Conservation (phyloP, 2,797 vertebrate genomes). For the Clamator glandarius region DNA sequence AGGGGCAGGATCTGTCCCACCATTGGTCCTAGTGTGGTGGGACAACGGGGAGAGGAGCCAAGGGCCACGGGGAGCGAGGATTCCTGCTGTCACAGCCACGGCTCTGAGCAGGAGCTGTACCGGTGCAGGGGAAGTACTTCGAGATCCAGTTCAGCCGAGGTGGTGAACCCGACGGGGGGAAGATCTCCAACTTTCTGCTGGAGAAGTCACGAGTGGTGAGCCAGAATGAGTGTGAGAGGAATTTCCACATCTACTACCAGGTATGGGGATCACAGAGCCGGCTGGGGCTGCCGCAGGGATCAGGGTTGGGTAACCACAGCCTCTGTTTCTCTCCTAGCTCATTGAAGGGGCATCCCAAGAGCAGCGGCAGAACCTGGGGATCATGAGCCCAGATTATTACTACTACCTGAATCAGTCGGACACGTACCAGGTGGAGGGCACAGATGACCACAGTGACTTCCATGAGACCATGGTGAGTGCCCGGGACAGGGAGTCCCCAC, state of each 20-base stretch:
- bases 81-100: rapidly evolving
- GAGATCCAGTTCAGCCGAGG: slow-evolving; percentile 99
- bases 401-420: slow-evolving; percentile 96
- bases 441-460: slow-evolving; percentile 90
- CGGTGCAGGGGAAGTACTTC: slow-evolving; percentile 92
- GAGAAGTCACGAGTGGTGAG: slow-evolving; percentile 96
- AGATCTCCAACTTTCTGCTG: slow-evolving; percentile 96
- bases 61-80: rapidly evolving
- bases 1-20: neutral
- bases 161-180: slow-evolving; percentile 94
- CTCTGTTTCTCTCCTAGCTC: slow-evolving; percentile 74
- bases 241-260: slow-evolving; percentile 98
- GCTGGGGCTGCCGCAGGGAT: rapidly evolving
- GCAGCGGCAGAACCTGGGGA: slow-evolving; percentile 88
- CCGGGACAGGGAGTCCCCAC: rapidly evolving
- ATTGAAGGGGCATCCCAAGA: slow-evolving; percentile 88
- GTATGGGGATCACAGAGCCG: slow-evolving; percentile 56
- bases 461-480: slow-evolving; percentile 86
- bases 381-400: slow-evolving; percentile 94
- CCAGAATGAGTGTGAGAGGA: slow-evolving; percentile 94
- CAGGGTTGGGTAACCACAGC: rapidly evolving
- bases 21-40: rapidly evolving
- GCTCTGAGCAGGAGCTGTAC: neutral
- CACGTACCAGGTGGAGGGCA: slow-evolving; percentile 94
- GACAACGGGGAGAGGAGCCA: neutral